Evolutionary conservation across 1,140 invertebrate species (phyloP), one percentile per base, ranked within the genome.

Genomic region (Phymorhynchus buccinoides): DNA sequence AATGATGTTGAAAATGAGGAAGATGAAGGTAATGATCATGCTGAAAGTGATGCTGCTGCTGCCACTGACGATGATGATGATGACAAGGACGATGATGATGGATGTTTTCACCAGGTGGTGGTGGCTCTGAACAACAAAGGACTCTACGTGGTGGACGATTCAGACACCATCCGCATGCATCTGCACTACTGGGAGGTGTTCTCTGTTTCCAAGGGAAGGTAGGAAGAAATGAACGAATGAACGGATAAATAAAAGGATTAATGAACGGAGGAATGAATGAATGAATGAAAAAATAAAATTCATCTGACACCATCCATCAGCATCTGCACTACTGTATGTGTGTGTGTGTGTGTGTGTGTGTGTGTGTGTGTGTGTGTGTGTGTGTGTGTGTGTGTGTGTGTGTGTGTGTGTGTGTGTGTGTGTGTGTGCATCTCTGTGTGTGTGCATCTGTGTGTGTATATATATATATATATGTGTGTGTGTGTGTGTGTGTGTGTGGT

Each of bases 81-180:
- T 82, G 56, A 42, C 32, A 52, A 35, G 32, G 56, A 35, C 66
- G 80, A 42, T 62, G 56, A 62, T 62, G 56, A 22, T 62, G 44
- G 6, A n/a, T 48, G 42, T 1, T 84, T 82, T 66, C 85, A 71
- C 73, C 68, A 89, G 52, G 87, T 89, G n/a, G 89, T 91, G 16
- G 75, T 91, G 12, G 91, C 89, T 18, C 71, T 92, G 1, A 90
- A 89, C 85, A 86, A 86, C 77, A 87, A 87, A 66, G 91, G 91
- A 0, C 68, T 90, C n/a, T 88, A 88, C 84, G 80, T 92, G 14
- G 56, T 91, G 73, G 90, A 91, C 48, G 88, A 88, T 30, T 84
- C 86, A 18, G 90, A 90, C 56, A 89, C 85, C 27, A 83, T 90
- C 35, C 85, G 88, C 48, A 71, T 89, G 52, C 88, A 87, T 22